Evolutionary conservation across 2,888 invertebrate species (phyloP), one percentile per base, ranked within the genome.

Genomic region (Pocota personata): DNA sequence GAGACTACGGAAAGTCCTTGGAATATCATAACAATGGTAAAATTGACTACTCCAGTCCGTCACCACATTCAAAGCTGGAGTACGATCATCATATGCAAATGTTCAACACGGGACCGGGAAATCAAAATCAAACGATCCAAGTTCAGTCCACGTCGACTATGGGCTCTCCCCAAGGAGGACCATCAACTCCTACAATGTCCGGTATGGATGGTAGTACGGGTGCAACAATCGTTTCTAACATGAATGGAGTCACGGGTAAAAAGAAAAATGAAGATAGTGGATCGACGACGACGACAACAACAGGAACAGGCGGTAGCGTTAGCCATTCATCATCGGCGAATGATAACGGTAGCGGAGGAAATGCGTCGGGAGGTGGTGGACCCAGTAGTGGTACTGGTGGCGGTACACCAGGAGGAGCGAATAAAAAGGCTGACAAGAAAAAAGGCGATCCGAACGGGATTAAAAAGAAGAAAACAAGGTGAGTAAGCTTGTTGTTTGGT

Each of bases 391-490:
- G 73, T 50, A 60, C 19, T 75, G 57, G 69, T 16, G 50, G 69
- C 57, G 58, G 37, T 77, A 87, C 87, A 77, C 73, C 88, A 72
- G 88, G 88, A 76, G 92, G 93, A 7, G 93, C 94, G 8, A 93
- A 94, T 87, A 96, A 95, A 90, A 95, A 96, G 89, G 96, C 96
- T 90, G 96, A 95, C 72, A 96, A 96, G 92, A 96, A 97, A 92
- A 97, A 97, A 92, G 94, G 94, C 89, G 97, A 97, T 91, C 97
- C 96, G 89, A 97, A 96, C 91, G 97, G 97, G 58, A 96, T 97
- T 40, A 97, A 97, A 92, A 97, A 97, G 93, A 97, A 97, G 93
- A 97, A 97, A 93, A 97, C 97, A 71, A 96, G 97, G 97, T 97
- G 92, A 91, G 92, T 90, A 30, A 66, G 52, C 46, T 64, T 50